Evolutionary conservation across 2,888 invertebrate species (phyloP), one percentile per base, ranked within the genome.

Genomic region (Nematopogon swammerdamellus): DNA sequence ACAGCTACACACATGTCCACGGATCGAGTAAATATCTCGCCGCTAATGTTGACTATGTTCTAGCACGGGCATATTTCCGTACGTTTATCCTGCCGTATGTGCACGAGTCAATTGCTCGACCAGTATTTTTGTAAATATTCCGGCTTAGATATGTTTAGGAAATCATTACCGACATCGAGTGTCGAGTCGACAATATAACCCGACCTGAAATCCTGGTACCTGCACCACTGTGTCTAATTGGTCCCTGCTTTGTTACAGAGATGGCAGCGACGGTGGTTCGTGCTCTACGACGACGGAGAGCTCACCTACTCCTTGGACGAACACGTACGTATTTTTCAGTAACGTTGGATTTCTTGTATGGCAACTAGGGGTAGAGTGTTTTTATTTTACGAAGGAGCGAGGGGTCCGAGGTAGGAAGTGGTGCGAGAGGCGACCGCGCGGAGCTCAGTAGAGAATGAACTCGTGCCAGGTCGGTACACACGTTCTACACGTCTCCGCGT

Each of bases 211-310:
- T n/a, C 25, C 8, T 25, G 25, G 25, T 25, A 4, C 4, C 25
- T 25, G 25, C 25, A 25, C 25, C 25, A 25, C 25, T 25, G 25
- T 6, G 25, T 6, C 25, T 25, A 25, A 25, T 25, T 25, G 4
- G 25, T 4, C 8, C 4, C 8, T 67, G 60, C 60, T 64, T 81
- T 76, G 68, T 87, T 89, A 36, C 87, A 97, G 96, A 87, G 97
- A 85, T 98, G 98, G 98, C 98, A 98, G 81, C 84, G 97, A 67
- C 84, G 98, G 67, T 97, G 97, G 92, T 97, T 98, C 82, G 93
- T 96, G 49, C 83, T 98, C 50, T 97, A 95, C 81, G 97, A 97
- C 77, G 97, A 97, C 70, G 97, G 97, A 50, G 97, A 97, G 72
- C 84, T 98, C 55, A 96, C 95, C 48, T 98, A 96, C 77, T 95